Evolutionary conservation across 1,140 invertebrate genomes (phyloP).

Genomic region (Brachionus sp.): DNA sequence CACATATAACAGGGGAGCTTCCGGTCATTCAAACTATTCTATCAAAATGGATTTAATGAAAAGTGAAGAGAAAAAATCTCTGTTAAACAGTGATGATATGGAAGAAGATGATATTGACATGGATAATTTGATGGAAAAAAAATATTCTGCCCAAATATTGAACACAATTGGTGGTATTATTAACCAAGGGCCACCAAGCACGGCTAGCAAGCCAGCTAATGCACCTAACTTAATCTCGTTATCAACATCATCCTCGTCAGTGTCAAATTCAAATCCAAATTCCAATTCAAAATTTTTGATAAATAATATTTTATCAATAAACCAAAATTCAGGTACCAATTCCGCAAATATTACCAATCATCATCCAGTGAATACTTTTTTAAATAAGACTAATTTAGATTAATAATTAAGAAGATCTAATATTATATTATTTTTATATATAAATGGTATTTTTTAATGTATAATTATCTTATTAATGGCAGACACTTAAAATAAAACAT

Average conservation of each 20-base stretch:
- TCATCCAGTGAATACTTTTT: constrained; percentile 21
- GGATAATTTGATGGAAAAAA: neutral
- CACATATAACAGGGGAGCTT: neutral
- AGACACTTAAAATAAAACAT: neutral
- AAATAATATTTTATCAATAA: constrained; percentile 23
- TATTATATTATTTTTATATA: neutral
- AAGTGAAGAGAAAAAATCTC: constrained; percentile 1
- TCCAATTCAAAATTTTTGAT: constrained; percentile 2
- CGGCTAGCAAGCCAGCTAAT: neutral
- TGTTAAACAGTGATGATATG: constrained; percentile 10
- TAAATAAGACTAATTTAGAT: neutral
- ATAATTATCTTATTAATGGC: neutral
- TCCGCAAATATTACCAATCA: neutral
- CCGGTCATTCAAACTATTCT: constrained; percentile 1
- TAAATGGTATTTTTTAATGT: neutral
- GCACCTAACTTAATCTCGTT: neutral
- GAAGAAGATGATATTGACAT: neutral
- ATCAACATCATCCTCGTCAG: neutral
- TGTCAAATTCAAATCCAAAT: neutral
- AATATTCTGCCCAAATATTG: constrained; percentile 1
- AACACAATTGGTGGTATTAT: constrained; percentile 36
- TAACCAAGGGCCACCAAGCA: neutral
- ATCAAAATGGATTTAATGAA: constrained; percentile 29
- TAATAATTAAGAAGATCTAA: neutral
- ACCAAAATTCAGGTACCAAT: neutral